Percentiles rank a stretch among this genome's conserved stretches.
Conservation (phyloP, 1,140 invertebrate species). For the Polypedilum vanderplanki region DNA sequence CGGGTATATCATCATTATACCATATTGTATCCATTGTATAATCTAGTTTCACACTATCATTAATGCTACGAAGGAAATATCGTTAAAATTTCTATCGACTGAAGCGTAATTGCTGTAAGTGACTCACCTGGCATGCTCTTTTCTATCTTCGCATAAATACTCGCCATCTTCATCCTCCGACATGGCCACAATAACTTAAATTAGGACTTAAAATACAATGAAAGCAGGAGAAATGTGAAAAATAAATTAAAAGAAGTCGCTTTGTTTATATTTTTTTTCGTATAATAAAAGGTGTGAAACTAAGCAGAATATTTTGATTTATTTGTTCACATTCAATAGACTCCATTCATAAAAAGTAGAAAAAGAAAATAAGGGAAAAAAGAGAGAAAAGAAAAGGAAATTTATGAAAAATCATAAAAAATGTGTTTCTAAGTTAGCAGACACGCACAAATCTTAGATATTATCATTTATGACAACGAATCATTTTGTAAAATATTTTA, state of each 20-base stretch:
- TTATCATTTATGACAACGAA: not conserved
- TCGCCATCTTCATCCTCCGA: not conserved
- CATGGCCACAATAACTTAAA: not conserved
- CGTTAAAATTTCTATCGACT: not conserved
- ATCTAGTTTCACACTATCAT: not conserved
- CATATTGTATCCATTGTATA: not conserved
- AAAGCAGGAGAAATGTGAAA: not conserved
- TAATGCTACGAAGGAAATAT: not conserved
- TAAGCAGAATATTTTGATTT: not conserved
- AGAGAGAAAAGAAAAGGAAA: no score
- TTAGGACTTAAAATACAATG: not conserved
- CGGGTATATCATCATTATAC: conserved; percentile 23
- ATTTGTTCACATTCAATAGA: not conserved
- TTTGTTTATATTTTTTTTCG: not conserved
- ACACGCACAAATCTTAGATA: no score
- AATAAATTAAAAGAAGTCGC: not conserved
- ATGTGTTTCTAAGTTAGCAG: no score
- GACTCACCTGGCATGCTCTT: not conserved
- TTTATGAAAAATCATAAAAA: no score
- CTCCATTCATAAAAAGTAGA: no score
- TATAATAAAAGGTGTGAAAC: not conserved
- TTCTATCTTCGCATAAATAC: not conserved
- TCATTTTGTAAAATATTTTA: not conserved
- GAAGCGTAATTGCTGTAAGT: not conserved
- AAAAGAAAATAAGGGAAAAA: no score